phyloP scores from a whole-genome alignment of 2,113 vertebrate genomes.

The Alligator mississippiensis region DNA sequence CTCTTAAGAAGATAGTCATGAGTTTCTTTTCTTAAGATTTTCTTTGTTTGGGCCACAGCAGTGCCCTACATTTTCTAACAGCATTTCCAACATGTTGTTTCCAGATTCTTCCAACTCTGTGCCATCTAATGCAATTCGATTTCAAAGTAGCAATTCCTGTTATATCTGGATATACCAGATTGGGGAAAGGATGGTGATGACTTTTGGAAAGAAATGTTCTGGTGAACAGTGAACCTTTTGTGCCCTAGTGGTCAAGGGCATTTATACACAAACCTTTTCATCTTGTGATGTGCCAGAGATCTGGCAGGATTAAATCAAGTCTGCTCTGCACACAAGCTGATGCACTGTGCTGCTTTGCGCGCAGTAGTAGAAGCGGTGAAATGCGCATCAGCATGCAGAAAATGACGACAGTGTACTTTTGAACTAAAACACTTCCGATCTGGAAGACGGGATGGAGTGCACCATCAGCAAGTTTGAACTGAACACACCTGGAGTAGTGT shows the following conservation, averaged over 20 bases:
- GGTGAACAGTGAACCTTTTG: background rate
- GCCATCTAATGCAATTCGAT: background rate
- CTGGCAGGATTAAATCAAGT: too few relatives aligned
- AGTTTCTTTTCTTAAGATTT: background rate
- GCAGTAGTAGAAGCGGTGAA: too few relatives aligned
- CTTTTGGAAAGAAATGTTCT: background rate
- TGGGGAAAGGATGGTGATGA: background rate
- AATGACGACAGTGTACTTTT: too few relatives aligned
- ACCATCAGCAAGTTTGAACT: too few relatives aligned
- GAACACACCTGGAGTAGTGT: too few relatives aligned
- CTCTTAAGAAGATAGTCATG: background rate
- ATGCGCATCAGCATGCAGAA: too few relatives aligned
- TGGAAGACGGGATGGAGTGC: too few relatives aligned
- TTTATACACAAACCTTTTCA: background rate
- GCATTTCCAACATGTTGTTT: accelerated
- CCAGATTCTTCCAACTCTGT: background rate
- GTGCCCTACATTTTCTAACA: background rate
- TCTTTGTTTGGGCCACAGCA: background rate
- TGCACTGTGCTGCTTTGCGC: too few relatives aligned
- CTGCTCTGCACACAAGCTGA: too few relatives aligned
- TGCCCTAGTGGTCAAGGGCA: background rate
- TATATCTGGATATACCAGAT: background rate
- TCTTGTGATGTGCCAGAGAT: background rate
- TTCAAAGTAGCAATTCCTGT: background rate
- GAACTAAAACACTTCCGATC: too few relatives aligned